Base-by-base conservation (phyloP, 2,888 invertebrate genomes). In the Cephus runcator region DNA sequence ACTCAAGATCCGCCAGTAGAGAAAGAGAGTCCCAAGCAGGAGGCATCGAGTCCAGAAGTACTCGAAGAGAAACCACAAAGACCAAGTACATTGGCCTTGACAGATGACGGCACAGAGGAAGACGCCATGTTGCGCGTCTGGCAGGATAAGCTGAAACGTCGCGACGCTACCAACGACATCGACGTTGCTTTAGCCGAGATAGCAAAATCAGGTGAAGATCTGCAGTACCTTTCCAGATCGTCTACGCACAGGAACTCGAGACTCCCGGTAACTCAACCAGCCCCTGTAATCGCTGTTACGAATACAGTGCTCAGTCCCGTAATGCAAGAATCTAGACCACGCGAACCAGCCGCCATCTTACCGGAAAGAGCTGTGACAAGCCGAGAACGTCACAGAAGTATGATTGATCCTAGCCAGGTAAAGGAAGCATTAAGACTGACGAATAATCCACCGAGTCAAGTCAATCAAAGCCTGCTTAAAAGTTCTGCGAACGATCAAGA, bases 91-190 rank as follows among this genome's bases (percentile, higher is more conserved):
- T 77, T 91, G 4, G 77, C 87, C 0, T 77, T 90, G 73, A 69
- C 81, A 4, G 81, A 83, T 12, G 82, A 83, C 12, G 75, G 92
- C 11, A 85, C 85, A 34, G 86, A 93, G 11, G 81, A 83, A 11
- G 92, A 88, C 79, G 79, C 86, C 33, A 86, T 91, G 90, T 89
- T 96, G 69, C 94, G 94, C 85, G 93, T 94, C 78, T 96, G 96
- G 96, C 95, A 96, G 88, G 95, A 95, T 76, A 93, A 95, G 89
- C 91, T 95, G 75, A 95, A 95, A 89, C 91, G 89, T 68, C 92
- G 92, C 89, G 84, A 85, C 68, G 87, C 88, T 11, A 87, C 89
- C 30, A 84, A 84, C 76, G 90, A 90, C 34, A 89, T 90, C 12
- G 90, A 91, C n/a, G 87, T 88, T 9, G 91, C 92, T 6, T 81